These are phyloP conservation scores for Rafetus swinhoei DNA, from an alignment of 2,113 vertebrate species.

Conservation along the genomic window DNA sequence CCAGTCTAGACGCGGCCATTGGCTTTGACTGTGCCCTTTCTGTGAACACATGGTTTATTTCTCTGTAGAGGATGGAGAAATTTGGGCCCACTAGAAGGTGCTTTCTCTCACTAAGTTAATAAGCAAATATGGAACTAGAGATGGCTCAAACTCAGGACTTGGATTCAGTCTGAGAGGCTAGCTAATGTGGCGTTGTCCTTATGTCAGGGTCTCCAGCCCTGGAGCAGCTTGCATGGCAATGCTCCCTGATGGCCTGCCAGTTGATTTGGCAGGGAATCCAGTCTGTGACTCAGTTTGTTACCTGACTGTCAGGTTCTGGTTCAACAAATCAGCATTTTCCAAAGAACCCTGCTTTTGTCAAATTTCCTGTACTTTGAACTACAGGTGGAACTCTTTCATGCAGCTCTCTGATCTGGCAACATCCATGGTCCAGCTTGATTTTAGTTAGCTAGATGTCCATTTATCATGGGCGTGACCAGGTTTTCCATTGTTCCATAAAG, in stretches of 20 bases:
- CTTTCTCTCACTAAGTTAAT: background rate
- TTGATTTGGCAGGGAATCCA: background rate
- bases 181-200: background rate
- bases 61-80: background rate
- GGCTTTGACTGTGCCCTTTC: fast-evolving
- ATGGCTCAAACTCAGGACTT: background rate
- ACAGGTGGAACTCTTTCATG: no score
- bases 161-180: background rate
- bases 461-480: no score
- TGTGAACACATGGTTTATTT: background rate
- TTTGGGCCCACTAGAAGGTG: background rate
- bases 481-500: no score
- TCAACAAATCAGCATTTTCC: background rate
- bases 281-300: background rate
- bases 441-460: no score
- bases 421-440: no score
- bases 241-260: background rate
- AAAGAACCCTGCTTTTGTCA: background rate
- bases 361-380: background rate
- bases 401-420: no score
- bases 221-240: background rate
- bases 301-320: background rate
- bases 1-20: no score
- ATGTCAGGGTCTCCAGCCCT: background rate
- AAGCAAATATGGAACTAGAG: background rate